phyloP scores from a whole-genome alignment of 2,113 vertebrate genomes.

The Tyrannus savana region DNA sequence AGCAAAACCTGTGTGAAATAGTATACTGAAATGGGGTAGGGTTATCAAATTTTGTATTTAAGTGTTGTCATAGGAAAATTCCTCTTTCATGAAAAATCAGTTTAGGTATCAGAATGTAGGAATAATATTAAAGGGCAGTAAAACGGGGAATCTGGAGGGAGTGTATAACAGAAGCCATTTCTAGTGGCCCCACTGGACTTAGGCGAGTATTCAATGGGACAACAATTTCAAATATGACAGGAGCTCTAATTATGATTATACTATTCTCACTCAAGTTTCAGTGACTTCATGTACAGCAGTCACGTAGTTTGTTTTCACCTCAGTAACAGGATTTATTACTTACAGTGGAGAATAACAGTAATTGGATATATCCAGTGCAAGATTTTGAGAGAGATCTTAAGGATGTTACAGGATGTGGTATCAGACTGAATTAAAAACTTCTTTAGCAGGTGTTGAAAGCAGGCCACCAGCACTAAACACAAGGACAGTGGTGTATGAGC shows the following conservation, averaged over 20 bases:
- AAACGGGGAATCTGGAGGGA: background rate
- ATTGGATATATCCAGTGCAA: background rate
- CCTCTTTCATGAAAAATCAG: background rate
- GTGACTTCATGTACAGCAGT: background rate
- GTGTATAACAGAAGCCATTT: background rate
- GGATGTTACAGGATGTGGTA: background rate
- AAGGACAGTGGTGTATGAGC: background rate
- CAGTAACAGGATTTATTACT: background rate
- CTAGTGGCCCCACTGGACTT: background rate
- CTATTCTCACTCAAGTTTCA: background rate
- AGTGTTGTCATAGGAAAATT: background rate
- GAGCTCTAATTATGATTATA: background rate
- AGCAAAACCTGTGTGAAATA: background rate
- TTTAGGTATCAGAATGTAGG: background rate
- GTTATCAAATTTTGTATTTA: slow-evolving; percentile 12
- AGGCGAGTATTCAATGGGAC: background rate
- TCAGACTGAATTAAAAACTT: background rate
- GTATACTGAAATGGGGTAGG: background rate
- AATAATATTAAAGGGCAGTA: background rate
- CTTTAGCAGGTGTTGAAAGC: background rate
- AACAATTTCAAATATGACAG: background rate
- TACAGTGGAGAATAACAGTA: background rate
- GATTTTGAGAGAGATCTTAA: background rate
- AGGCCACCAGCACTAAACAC: background rate
- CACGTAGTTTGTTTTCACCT: background rate